phyloP scores from a whole-genome alignment of 2,888 invertebrate species.

The Dryomyza anilis region DNA sequence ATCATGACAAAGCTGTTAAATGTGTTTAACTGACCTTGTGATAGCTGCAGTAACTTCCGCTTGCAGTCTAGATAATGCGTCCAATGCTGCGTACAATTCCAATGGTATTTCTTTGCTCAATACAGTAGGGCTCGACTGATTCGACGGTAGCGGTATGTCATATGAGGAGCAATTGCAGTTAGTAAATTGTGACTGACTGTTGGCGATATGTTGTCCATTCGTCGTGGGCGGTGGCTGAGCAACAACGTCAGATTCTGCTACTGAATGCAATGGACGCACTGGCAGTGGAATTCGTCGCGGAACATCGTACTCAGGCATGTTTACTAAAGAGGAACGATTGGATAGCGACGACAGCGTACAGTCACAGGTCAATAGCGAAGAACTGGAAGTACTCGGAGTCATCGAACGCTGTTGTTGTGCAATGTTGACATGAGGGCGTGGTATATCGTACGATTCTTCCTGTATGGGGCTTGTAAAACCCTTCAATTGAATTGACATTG shows the following conservation, averaged over 20 bases:
- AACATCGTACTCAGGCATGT: constrained; percentile 74
- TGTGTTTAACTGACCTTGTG: constrained; percentile 62
- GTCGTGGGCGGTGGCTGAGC: constrained; percentile 20
- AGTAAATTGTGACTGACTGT: constrained; percentile 31
- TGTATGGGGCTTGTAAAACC: constrained; percentile 51
- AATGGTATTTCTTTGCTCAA: constrained; percentile 70
- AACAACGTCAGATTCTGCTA: constrained; percentile 31
- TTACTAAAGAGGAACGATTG: constrained; percentile 64
- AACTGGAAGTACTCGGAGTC: constrained; percentile 72
- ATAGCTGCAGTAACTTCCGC: constrained; percentile 83
- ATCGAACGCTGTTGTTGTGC: constrained; percentile 63
- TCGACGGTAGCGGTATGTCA: constrained; percentile 66
- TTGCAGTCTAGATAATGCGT: constrained; percentile 75
- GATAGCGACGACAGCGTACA: constrained; percentile 64
- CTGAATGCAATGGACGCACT: constrained; percentile 46
- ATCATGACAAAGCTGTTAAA: background rate
- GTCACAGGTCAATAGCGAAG: constrained; percentile 69
- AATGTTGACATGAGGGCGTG: constrained; percentile 63
- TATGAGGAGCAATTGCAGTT: constrained; percentile 62
- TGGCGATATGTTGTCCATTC: constrained; percentile 29
- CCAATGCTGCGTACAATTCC: constrained; percentile 76
- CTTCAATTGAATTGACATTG: constrained; percentile 61
- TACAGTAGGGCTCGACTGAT: constrained; percentile 39
- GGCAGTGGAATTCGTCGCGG: constrained; percentile 64
- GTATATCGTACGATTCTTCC: constrained; percentile 71